Conservation (phyloP, 2,113 vertebrate species). For the Ramphastos sulfuratus region DNA sequence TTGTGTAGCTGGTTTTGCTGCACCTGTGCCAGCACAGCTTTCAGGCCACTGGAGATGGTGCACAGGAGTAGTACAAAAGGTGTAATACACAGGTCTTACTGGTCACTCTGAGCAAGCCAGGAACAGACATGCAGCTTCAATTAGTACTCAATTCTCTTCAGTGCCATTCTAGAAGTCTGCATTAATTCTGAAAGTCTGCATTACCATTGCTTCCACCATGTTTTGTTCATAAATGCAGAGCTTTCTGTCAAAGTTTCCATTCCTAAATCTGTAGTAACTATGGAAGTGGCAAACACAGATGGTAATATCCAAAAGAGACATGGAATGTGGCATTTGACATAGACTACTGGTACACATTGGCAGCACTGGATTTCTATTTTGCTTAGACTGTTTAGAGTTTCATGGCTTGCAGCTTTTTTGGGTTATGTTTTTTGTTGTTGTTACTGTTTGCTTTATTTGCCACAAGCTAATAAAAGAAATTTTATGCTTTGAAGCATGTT, state of each 20-base stretch:
- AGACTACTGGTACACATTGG: background rate
- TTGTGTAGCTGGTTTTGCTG: background rate
- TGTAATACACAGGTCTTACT: fast-evolving
- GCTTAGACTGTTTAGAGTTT: background rate
- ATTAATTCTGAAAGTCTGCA: background rate
- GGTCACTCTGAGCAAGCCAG: background rate
- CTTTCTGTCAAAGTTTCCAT: background rate
- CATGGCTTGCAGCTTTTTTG: fast-evolving
- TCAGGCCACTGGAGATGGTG: background rate
- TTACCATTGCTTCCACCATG: background rate
- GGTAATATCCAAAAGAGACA: background rate
- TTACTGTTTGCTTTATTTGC: background rate
- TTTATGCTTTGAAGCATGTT: background rate
- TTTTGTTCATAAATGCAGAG: background rate
- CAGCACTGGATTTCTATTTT: background rate
- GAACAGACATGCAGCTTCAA: fast-evolving
- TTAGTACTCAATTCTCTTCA: fast-evolving
- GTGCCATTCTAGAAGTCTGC: background rate
- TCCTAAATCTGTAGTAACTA: background rate
- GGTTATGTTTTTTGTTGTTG: background rate
- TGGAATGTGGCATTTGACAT: background rate
- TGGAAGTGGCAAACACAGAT: background rate
- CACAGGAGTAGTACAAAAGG: background rate
- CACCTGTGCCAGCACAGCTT: background rate
- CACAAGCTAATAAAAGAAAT: background rate